phyloP scores from a whole-genome alignment of 2,113 vertebrate species.

The Apistogramma diplotaenia region DNA sequence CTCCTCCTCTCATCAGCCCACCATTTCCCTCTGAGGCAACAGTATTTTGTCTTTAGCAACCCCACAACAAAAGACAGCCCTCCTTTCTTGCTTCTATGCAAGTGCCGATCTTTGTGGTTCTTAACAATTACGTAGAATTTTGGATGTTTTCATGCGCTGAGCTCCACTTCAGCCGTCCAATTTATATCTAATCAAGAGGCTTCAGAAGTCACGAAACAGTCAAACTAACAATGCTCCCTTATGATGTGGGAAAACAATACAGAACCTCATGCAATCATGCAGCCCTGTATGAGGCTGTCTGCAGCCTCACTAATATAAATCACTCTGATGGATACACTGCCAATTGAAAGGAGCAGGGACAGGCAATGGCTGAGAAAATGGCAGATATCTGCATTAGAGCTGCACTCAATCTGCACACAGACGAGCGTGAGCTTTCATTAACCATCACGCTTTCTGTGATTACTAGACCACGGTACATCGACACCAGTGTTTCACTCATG shows the following conservation, averaged over 20 bases:
- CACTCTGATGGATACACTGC: constrained; percentile 62
- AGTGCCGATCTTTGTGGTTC: background rate
- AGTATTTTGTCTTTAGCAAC: constrained; percentile 44
- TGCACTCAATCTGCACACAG: constrained; percentile 53
- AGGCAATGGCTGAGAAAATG: constrained; percentile 50
- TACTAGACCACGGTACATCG: constrained; percentile 13
- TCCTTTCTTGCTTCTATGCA: constrained; percentile 19
- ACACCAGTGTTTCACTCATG: constrained; percentile 2
- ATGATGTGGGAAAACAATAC: background rate
- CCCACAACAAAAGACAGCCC: constrained; percentile 32
- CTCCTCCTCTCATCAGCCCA: constrained; percentile 12
- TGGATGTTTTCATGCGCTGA: background rate
- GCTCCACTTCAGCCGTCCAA: background rate
- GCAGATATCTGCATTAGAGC: constrained; percentile 58
- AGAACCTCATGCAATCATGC: constrained; percentile 11
- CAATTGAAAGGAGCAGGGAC: constrained; percentile 58
- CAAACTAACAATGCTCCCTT: background rate
- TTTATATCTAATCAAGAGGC: background rate
- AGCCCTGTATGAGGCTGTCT: constrained; percentile 33
- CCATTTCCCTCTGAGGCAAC: constrained; percentile 48
- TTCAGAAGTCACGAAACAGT: background rate
- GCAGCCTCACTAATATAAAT: constrained; percentile 62
- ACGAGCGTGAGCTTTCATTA: constrained; percentile 41
- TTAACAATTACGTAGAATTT: background rate
- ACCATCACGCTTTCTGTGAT: constrained; percentile 57